Evolutionary conservation across 2,888 invertebrate species (phyloP).

Genomic region (Ganaspis brasiliensis): DNA sequence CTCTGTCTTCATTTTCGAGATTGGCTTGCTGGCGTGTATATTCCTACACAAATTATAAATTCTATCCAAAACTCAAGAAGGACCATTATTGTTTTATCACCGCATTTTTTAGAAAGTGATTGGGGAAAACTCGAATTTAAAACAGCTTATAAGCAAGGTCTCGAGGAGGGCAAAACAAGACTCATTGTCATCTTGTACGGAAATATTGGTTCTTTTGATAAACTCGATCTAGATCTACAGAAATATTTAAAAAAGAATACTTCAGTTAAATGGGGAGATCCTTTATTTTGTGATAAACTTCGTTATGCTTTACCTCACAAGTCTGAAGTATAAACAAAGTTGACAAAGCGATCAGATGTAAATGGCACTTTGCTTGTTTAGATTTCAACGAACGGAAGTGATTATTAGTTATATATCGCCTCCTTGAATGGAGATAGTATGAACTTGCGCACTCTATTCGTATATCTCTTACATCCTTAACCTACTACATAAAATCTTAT

Average conservation of each 20-base stretch:
- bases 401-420: no score
- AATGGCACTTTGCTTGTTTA: no score
- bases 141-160: slow-evolving; percentile 86
- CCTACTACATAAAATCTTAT: no score
- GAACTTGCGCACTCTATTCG: no score
- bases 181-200: slow-evolving; percentile 90
- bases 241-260: slow-evolving; percentile 89
- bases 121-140: slow-evolving; percentile 90
- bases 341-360: no score
- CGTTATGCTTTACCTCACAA: slow-evolving; percentile 88
- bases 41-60: slow-evolving; percentile 86
- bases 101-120: slow-evolving; percentile 88
- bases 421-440: no score
- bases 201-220: slow-evolving; percentile 84
- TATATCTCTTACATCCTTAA: no score
- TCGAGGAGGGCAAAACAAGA: slow-evolving; percentile 85
- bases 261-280: slow-evolving; percentile 91
- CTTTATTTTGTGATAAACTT: no score
- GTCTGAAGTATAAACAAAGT: no score
- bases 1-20: slow-evolving; percentile 89
- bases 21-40: slow-evolving; percentile 88
- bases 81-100: slow-evolving; percentile 87
- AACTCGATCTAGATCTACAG: slow-evolving; percentile 86
- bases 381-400: no score
- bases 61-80: slow-evolving; percentile 88